Base-by-base conservation (phyloP, 1,140 invertebrate species). In the Trichonephila clavata region DNA sequence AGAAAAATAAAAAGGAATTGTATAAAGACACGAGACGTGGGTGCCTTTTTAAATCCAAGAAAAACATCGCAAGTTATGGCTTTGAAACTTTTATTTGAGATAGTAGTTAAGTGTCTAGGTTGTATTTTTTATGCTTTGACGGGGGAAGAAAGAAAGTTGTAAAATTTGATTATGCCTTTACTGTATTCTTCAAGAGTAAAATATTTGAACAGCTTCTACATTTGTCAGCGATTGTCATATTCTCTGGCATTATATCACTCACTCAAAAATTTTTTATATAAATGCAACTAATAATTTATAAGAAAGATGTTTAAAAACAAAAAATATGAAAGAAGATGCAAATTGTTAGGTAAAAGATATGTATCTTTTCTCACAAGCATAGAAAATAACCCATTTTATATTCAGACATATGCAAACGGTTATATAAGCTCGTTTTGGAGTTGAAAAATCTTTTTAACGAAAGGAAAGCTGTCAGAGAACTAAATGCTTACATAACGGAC, bases 1-100 rank as follows among this genome's bases (percentile, higher is more conserved):
- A n/a, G 57, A 59, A n/a, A 43, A 24, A 20, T 7, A 84, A 24
- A 84, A 60, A 60, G 83, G n/a, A 39, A 84, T 84, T 60, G 83
- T 60, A 84, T 84, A 77, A 27, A 84, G 83, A 43, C 57, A 84
- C 13, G 83, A 50, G 83, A 84, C n/a, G 50, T 84, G 83, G 83
- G 83, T 84, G 83, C 83, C 27, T 63, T 21, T 63, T 21, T 63
- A 21, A 20, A 32, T 18, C 71, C 13, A 84, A 84, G 43, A 84
- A 84, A 84, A 84, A 84, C 43, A 84, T 84, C 14, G 50, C 57
- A 57, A 84, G 43, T 57, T 84, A 84, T 84, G 50, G 21, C 57
- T 84, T 84, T 84, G 81, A n/a, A 84, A 84, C 50, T 59, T 84
- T 50, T 60, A 59, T 60, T 24, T 57, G 83, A 60, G 32, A 84